phyloP scores from a whole-genome alignment of 2,888 invertebrate species.

The Fragum whitleyi region DNA sequence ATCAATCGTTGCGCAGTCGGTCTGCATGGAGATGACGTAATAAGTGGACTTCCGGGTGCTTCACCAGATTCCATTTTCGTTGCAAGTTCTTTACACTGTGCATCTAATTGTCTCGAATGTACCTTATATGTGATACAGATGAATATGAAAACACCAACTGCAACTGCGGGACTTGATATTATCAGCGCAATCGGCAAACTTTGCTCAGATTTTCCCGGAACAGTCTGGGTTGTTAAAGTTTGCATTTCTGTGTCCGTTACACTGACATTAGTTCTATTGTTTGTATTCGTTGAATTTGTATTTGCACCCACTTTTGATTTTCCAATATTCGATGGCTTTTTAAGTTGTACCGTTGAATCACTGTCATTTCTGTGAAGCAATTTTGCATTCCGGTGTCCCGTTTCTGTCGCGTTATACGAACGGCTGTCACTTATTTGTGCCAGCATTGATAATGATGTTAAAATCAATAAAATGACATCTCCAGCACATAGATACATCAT shows the following conservation, averaged over 20 bases:
- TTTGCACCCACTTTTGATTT: background rate
- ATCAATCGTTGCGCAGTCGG: conserved; percentile 7
- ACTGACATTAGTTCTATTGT: conserved; percentile 1
- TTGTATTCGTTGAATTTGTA: background rate
- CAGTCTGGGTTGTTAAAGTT: background rate
- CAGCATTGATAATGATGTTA: conserved; percentile 3
- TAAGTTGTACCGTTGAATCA: background rate
- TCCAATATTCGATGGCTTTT: background rate
- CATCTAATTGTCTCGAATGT: conserved; percentile 77
- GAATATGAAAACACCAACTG: conserved; percentile 78
- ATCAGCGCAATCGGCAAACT: conserved; percentile 76
- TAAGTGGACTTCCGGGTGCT: conserved; percentile 41
- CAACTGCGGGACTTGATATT: conserved; percentile 78
- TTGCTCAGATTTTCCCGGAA: conserved; percentile 7
- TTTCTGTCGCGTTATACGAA: background rate
- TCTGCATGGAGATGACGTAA: conserved; percentile 19
- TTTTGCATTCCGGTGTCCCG: background rate
- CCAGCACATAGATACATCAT: background rate
- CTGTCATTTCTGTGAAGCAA: conserved; percentile 1
- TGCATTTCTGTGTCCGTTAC: background rate
- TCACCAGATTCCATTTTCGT: conserved; percentile 67
- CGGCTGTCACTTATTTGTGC: conserved; percentile 4
- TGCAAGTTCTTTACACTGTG: conserved; percentile 76
- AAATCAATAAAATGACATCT: conserved; percentile 1
- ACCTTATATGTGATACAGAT: conserved; percentile 78